phyloP scores from a whole-genome alignment of 2,113 vertebrate species.

The Alexandromys fortis region DNA sequence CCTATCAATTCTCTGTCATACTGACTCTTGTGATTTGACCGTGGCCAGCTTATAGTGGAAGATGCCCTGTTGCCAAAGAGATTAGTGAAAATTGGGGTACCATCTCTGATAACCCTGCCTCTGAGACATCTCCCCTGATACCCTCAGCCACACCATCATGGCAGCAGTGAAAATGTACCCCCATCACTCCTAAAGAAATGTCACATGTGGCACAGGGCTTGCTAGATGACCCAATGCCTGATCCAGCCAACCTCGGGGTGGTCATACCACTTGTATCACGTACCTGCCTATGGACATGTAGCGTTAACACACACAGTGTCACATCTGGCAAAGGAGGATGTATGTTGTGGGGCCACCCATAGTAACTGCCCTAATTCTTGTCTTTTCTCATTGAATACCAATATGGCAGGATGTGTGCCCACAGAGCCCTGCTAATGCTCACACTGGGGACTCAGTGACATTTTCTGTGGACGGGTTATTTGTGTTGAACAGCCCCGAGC shows the following conservation, averaged over 20 bases:
- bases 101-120: not conserved
- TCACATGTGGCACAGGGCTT: not conserved
- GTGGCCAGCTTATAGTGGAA: rapidly evolving
- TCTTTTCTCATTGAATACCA: not conserved
- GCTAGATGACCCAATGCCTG: rapidly evolving
- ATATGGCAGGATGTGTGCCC: not conserved
- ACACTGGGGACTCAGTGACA: not conserved
- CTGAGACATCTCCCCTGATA: not conserved
- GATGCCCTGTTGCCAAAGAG: not conserved
- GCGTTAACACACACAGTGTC: too few relatives aligned
- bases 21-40: not conserved
- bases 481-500: not conserved
- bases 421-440: not conserved
- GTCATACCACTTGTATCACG: not conserved
- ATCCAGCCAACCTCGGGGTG: not conserved
- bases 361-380: not conserved
- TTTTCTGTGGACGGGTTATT: not conserved
- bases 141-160: not conserved
- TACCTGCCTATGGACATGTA: not conserved
- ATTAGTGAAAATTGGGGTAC: not conserved
- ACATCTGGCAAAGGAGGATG: not conserved
- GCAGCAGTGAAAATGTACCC: too few relatives aligned
- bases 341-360: not conserved
- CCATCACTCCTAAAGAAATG: not conserved
- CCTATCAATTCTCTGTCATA: not conserved